Evolutionary conservation across 2,113 vertebrate species (phyloP), one percentile per base, ranked within the genome.

Genomic region (Nannospalax galili): DNA sequence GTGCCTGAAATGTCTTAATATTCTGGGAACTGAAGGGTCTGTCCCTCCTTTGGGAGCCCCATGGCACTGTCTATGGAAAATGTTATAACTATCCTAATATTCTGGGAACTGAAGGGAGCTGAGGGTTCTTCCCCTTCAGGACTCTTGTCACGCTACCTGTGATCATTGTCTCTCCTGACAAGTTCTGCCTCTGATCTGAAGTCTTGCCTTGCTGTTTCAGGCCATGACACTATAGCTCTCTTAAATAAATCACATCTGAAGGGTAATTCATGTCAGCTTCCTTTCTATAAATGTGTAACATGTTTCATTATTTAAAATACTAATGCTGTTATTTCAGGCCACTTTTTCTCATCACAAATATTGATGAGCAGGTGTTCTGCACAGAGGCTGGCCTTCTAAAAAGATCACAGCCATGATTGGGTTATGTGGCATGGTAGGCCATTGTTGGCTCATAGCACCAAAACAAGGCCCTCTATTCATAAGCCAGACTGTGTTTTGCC

Each of bases 381-480:
- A 24, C 5, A 95, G 35, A 69, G 32, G 17, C 88, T 73, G 64
- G 42, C 58, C 20, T 64, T 58, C 20, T 30, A 65, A 72, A 28
- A 93, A 30, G 37, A 75, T 73, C 52, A 56, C 19, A 45, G 69
- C 22, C 19, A 48, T 37, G 28, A 42, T 8, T 75, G 40, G 73
- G 20, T 24, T 16, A 28, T 45, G 70, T 60, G 65, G n/a, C 52
- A 64, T 60, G 84, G 67, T 10, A 20, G 40, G 52, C 28, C 48
- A 48, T 78, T 91, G 58, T 15, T 40, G 72, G 32, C 24, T 73
- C 32, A 78, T 15, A 72, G 75, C 73, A 91, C 88, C 86, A 72
- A 94, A 91, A 56, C 28, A 62, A 92, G 45, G 15, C 74, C 22
- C 75, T 89, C 42, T 30, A 69, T 70, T 88, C 74, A 91, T 37